A percentile compares a stretch with the other conserved stretches of the same genome.
phyloP scores from a whole-genome alignment of 1,140 invertebrate genomes.

The Eupristina koningsbergeri region DNA sequence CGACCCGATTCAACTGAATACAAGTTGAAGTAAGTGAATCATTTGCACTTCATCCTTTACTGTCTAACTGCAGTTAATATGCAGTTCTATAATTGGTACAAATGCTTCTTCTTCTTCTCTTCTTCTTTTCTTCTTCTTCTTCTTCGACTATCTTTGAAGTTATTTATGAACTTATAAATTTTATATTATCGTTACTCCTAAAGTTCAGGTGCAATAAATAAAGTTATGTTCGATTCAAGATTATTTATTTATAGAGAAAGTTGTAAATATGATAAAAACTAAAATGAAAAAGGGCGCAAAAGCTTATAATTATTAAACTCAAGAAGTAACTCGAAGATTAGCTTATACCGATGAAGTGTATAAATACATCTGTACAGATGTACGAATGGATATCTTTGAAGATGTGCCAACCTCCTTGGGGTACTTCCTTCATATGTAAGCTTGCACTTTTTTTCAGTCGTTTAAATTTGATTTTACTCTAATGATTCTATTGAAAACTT shows the following conservation, averaged over 20 bases:
- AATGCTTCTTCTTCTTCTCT: too few species aligned
- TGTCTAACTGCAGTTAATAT: not conserved
- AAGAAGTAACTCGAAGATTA: not conserved
- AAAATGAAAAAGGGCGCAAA: not conserved
- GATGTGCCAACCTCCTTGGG: not conserved
- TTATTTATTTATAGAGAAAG: not conserved
- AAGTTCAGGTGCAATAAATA: not conserved
- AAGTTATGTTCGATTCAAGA: not conserved
- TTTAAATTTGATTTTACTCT: not conserved
- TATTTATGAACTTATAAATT: too few species aligned
- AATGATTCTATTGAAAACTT: not conserved
- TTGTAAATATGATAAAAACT: not conserved
- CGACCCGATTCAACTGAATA: not conserved
- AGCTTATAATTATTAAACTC: not conserved
- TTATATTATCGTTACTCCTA: not conserved
- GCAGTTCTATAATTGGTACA: not conserved
- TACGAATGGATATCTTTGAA: constrained; percentile 1
- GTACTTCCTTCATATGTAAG: not conserved
- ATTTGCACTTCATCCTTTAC: not conserved
- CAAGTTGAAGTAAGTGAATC: not conserved
- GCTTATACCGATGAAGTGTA: not conserved
- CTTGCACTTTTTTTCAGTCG: not conserved
- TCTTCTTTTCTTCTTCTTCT: not conserved
- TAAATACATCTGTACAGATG: constrained; percentile 14
- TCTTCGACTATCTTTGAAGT: not conserved